Evolutionary conservation across 2,113 vertebrate genomes (phyloP).

Genomic region (Solea senegalensis): DNA sequence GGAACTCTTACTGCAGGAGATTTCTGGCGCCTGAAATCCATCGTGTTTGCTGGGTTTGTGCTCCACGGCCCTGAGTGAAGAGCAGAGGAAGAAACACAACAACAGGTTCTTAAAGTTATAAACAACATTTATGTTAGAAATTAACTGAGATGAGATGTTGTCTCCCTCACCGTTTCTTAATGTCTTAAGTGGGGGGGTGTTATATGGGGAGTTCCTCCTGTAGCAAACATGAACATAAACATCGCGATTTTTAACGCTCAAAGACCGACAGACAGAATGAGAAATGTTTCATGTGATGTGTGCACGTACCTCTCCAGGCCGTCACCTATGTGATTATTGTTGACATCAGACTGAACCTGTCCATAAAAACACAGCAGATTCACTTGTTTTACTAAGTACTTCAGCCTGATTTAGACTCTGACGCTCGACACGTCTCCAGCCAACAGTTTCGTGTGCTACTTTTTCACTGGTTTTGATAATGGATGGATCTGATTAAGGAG

Average conservation of each 20-base stretch:
- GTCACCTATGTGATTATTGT: conserved; percentile 31
- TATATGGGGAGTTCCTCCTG: conserved; percentile 27
- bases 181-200: not conserved
- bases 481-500: no score
- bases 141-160: no score
- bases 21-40: conserved; percentile 26
- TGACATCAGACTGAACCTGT: conserved; percentile 47
- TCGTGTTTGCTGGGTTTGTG: conserved; percentile 2
- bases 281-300: not conserved
- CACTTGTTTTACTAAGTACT: not conserved
- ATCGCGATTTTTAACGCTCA: not conserved
- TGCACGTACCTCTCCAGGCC: conserved; percentile 46
- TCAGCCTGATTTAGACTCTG: no score
- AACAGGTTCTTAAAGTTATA: not conserved
- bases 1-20: conserved; percentile 40
- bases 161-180: conserved; percentile 39
- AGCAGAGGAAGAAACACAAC: not conserved
- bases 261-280: not conserved
- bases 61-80: conserved; percentile 25
- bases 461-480: no score
- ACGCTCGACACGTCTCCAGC: no score
- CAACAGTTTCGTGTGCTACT: no score
- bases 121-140: no score
- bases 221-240: conserved; percentile 7
- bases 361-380: conserved; percentile 8